A percentile compares a stretch with the other conserved stretches of the same genome.
phyloP scores from a whole-genome alignment of 2,888 invertebrate genomes.

The Conistra vaccinii region DNA sequence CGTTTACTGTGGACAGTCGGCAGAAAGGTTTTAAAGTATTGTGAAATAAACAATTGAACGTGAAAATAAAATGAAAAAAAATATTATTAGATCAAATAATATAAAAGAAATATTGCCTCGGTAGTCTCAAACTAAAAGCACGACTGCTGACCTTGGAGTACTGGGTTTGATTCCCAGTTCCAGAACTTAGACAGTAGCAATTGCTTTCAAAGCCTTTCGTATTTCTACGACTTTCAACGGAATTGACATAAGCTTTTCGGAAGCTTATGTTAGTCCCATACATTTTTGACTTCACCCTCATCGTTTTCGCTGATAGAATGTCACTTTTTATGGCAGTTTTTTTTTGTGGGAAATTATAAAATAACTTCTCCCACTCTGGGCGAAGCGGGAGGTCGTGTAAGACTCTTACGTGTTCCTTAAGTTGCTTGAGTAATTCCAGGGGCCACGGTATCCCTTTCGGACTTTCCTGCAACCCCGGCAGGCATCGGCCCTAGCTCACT shows the following conservation, averaged over 20 bases:
- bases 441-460: too few species aligned
- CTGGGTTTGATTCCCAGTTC: background rate
- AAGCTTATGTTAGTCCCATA: background rate
- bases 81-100: background rate
- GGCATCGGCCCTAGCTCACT: too few species aligned
- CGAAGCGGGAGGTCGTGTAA: too few species aligned
- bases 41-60: background rate
- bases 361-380: too few species aligned
- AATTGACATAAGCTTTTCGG: background rate
- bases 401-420: too few species aligned
- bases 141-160: background rate
- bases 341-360: too few species aligned
- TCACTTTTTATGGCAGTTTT: background rate
- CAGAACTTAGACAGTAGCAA: background rate
- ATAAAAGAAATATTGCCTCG: background rate
- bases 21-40: constrained; percentile 47
- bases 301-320: background rate
- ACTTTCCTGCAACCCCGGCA: too few species aligned
- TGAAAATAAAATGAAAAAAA: too few species aligned
- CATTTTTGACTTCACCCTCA: background rate
- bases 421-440: too few species aligned
- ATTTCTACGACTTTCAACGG: background rate
- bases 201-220: too few species aligned
- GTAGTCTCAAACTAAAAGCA: too few species aligned
- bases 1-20: constrained; percentile 67